Evolutionary conservation across 2,888 invertebrate genomes (phyloP), one percentile per base, ranked within the genome.

Genomic region (Scaptomyza flava): DNA sequence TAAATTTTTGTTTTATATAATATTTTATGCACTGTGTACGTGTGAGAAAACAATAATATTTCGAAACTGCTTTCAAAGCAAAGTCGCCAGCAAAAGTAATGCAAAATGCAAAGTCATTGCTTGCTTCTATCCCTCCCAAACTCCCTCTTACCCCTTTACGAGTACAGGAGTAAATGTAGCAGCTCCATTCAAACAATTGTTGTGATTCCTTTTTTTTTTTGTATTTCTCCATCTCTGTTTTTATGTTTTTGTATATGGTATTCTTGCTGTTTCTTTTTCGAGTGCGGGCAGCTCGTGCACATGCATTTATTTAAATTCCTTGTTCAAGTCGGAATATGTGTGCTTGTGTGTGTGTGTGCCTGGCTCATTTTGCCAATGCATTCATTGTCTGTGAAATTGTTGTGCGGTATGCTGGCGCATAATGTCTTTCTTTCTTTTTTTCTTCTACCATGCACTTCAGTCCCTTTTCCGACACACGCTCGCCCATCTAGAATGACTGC

Each of bases 51-150:
- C 77, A 77, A 79, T 77, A 88, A 88, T 41, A 41, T 88, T 83
- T 70, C 70, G 66, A 86, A 88, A 83, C 82, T 88, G 86, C 88
- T 82, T 86, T 77, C 57, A 70, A 75, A 79, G 79, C 76, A 74
- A 77, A 77, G 74, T 77, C 73, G 77, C 77, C 77, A 71, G 82
- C 65, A 87, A 87, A 82, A 85, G 80, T 86, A 88, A 83, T 83
- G 88, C 83, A 74, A 86, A 87, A 83, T 83, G 88, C 88, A 86
- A 86, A 87, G 86, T 82, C 81, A 87, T 85, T 79, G 85, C 88
- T 67, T 62, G 54, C 54, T 8, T 5, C 23, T 23, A 14, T n/a
- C 11, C 33, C 20, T 3, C 17, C 34, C 45, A 38, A 20, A 6
- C 31, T 30, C 36, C 12, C 23, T 17, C 41, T 11, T 5, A 12